Evolutionary conservation across 2,797 vertebrate species (phyloP).

Genomic region (Holocentrus rufus): DNA sequence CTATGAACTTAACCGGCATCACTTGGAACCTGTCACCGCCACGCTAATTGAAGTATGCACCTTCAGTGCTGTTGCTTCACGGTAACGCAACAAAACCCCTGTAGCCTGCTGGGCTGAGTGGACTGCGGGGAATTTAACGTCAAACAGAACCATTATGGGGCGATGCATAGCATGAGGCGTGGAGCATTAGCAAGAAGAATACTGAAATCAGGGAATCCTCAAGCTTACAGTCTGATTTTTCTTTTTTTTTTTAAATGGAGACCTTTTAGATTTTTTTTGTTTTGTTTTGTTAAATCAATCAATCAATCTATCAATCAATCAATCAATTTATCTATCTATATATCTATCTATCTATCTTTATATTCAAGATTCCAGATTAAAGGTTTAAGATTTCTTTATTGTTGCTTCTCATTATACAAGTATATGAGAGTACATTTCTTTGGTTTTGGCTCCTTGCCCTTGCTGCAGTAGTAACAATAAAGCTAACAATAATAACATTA

Average conservation of each 20-base stretch:
- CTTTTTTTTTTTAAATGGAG: too few species aligned
- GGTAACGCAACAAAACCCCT: constrained; percentile 33
- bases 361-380: too few species aligned
- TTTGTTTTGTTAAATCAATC: too few species aligned
- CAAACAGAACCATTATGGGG: constrained; percentile 22
- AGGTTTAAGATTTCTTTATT: too few species aligned
- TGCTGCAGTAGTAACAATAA: too few species aligned
- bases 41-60: constrained; percentile 63
- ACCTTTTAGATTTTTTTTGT: background rate
- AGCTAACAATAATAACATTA: too few species aligned
- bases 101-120: constrained; percentile 19
- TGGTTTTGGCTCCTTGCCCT: too few species aligned
- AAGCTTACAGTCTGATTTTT: background rate
- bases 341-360: too few species aligned
- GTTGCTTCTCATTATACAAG: too few species aligned
- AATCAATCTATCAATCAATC: too few species aligned
- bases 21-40: constrained; percentile 57
- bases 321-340: too few species aligned
- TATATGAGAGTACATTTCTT: too few species aligned
- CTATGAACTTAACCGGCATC: constrained; percentile 73
- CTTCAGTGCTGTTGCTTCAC: constrained; percentile 44
- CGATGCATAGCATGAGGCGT: background rate
- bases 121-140: constrained; percentile 33
- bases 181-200: constrained; percentile 5
- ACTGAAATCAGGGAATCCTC: background rate